A percentile compares a stretch with the other conserved stretches of the same genome.
Evolutionary conservation across 2,888 invertebrate genomes (phyloP).

Genomic region (Lapara coniferarum): DNA sequence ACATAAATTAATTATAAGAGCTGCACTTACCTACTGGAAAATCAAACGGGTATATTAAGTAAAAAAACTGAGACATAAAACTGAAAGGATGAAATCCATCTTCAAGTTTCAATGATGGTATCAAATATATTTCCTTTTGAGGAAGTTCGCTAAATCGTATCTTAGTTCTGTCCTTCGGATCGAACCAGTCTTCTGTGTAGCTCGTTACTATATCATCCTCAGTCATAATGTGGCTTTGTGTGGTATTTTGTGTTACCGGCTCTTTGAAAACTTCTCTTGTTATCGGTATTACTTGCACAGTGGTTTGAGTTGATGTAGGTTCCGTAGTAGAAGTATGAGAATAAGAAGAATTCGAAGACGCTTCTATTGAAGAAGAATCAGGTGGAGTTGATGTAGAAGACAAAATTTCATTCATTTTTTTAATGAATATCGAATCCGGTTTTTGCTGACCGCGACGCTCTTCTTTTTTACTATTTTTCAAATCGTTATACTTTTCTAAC

Average conservation of each 20-base stretch:
- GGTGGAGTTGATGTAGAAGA: constrained; percentile 30
- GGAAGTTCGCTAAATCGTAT: constrained; percentile 78
- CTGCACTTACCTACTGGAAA: constrained; percentile 85
- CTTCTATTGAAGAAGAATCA: not conserved
- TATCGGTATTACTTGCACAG: constrained; percentile 64
- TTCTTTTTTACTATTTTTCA: constrained; percentile 59
- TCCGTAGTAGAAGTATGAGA: constrained; percentile 32
- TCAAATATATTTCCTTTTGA: constrained; percentile 76
- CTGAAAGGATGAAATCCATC: constrained; percentile 85
- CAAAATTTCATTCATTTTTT: constrained; percentile 46
- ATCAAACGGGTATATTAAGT: constrained; percentile 85
- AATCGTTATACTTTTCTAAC: constrained; percentile 64
- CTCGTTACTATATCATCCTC: constrained; percentile 62
- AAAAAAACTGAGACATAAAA: constrained; percentile 85
- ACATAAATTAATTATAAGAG: constrained; percentile 28
- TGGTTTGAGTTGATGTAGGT: constrained; percentile 33
- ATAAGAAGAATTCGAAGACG: not conserved
- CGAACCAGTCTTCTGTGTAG: constrained; percentile 72
- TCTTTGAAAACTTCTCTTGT: constrained; percentile 64
- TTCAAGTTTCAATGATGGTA: constrained; percentile 82
- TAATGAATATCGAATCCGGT: constrained; percentile 49
- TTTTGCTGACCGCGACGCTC: constrained; percentile 54
- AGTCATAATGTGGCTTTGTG: constrained; percentile 54
- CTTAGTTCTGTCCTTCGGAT: constrained; percentile 67
- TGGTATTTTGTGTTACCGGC: constrained; percentile 50